Conservation (phyloP, 1,140 invertebrate genomes). For the Tetranychus cinnabarinus region DNA sequence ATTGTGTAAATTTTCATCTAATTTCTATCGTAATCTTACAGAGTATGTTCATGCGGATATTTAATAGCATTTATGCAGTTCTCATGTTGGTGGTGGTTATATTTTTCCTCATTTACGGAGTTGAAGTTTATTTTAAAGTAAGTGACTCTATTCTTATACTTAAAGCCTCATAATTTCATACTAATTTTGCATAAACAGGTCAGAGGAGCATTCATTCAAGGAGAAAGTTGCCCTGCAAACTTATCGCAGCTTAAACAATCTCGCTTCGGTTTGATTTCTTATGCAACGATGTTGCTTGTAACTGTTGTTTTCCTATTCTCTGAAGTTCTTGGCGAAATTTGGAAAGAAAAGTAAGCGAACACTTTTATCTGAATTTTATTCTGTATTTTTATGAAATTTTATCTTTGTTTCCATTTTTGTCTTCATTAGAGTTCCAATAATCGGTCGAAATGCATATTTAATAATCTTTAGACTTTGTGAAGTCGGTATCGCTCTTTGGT, state of each 20-base stretch:
- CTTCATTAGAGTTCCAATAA: constrained; percentile 43
- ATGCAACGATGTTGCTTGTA: constrained; percentile 58
- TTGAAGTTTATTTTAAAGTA: constrained; percentile 84
- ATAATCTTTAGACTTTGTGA: constrained; percentile 69
- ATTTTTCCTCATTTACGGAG: constrained; percentile 80
- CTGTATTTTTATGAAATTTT: not conserved
- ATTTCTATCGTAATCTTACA: not conserved
- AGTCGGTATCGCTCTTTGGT: constrained; percentile 80
- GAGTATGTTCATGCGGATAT: constrained; percentile 30
- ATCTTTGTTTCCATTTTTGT: not conserved
- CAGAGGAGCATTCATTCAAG: constrained; percentile 13
- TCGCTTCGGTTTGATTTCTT: constrained; percentile 55
- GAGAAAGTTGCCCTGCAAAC: constrained; percentile 11
- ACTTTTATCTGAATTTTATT: not conserved
- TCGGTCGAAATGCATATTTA: constrained; percentile 71
- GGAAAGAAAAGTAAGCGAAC: constrained; percentile 52
- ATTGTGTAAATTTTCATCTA: not conserved
- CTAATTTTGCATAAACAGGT: constrained; percentile 2
- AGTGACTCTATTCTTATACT: constrained; percentile 11
- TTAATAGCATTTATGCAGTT: constrained; percentile 74
- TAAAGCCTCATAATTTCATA: too few relatives aligned
- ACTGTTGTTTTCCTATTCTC: constrained; percentile 66
- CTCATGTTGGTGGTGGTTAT: constrained; percentile 68
- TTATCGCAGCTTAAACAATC: constrained; percentile 75
- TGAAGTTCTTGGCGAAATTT: constrained; percentile 66